phyloP scores from a whole-genome alignment of 2,797 vertebrate genomes.

The Gambusia yucatana region DNA sequence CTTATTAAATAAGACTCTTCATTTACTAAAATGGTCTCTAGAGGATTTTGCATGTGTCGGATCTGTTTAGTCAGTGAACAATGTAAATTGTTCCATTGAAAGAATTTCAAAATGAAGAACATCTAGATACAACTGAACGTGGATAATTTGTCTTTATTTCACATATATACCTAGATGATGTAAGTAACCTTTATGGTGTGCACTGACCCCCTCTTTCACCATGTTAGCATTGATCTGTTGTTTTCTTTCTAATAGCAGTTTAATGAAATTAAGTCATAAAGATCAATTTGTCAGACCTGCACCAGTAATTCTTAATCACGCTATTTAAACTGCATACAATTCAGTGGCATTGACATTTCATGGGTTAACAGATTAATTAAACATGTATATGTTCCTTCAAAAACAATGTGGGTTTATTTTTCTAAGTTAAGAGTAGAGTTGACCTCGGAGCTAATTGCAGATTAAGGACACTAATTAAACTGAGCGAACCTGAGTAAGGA shows the following conservation, averaged over 20 bases:
- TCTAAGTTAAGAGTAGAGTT: constrained; percentile 67
- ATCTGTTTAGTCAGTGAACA: constrained; percentile 17
- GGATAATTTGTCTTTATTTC: background rate
- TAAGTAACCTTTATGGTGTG: constrained; percentile 1
- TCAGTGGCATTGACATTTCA: constrained; percentile 76
- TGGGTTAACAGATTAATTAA: constrained; percentile 81
- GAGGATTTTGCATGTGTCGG: constrained; percentile 24
- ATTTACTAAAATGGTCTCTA: constrained; percentile 21
- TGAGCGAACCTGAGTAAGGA: constrained; percentile 77
- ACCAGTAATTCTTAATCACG: constrained; percentile 44
- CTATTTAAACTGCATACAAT: constrained; percentile 51
- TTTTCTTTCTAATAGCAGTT: constrained; percentile 33
- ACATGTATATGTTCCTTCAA: constrained; percentile 76
- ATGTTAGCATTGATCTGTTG: constrained; percentile 23
- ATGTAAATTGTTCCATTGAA: constrained; percentile 10
- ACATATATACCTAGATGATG: background rate
- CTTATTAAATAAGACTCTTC: constrained; percentile 14
- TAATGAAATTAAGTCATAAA: constrained; percentile 42
- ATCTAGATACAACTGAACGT: background rate
- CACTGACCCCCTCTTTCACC: constrained; percentile 9
- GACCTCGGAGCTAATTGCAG: constrained; percentile 84
- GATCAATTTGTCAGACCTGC: constrained; percentile 46
- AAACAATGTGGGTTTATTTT: constrained; percentile 68
- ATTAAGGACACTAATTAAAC: constrained; percentile 85
- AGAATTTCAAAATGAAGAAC: constrained; percentile 2